Evolutionary conservation across 2,888 invertebrate species (phyloP).

Genomic region (Zhuqinia jingwanae): DNA sequence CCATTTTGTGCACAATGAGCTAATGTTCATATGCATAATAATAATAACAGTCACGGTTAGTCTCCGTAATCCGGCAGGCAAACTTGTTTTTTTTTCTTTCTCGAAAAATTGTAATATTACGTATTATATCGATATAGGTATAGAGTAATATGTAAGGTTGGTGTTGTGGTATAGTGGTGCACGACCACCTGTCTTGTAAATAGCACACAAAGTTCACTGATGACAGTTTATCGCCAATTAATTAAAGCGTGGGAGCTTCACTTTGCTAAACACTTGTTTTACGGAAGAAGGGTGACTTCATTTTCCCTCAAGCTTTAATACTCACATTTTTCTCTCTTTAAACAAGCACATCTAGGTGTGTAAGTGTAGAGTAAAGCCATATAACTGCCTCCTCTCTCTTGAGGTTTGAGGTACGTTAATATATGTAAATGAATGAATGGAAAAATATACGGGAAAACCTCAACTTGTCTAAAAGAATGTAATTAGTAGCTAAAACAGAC

Average conservation of each 20-base stretch:
- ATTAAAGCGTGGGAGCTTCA: constrained; percentile 58
- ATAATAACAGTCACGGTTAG: constrained; percentile 11
- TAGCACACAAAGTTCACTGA: constrained; percentile 41
- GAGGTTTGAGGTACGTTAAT: too few species aligned
- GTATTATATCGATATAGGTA: too few species aligned
- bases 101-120: not conserved
- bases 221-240: constrained; percentile 61
- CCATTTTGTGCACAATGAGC: too few species aligned
- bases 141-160: not conserved
- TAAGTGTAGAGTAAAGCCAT: too few species aligned
- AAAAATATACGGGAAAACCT: constrained; percentile 28
- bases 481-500: constrained; percentile 11
- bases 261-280: constrained; percentile 2
- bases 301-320: constrained; percentile 13
- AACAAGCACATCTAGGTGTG: not conserved
- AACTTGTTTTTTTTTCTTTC: constrained; percentile 12
- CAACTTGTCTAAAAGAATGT: constrained; percentile 29
- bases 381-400: too few species aligned
- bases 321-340: not conserved
- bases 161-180: not conserved
- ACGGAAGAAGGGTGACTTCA: constrained; percentile 13
- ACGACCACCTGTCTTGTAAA: constrained; percentile 43
- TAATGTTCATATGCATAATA: too few species aligned
- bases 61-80: not conserved
- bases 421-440: not conserved